Evolutionary conservation across 2,797 vertebrate genomes (phyloP), one percentile per base, ranked within the genome.

Genomic region (Sciurus vulgaris): DNA sequence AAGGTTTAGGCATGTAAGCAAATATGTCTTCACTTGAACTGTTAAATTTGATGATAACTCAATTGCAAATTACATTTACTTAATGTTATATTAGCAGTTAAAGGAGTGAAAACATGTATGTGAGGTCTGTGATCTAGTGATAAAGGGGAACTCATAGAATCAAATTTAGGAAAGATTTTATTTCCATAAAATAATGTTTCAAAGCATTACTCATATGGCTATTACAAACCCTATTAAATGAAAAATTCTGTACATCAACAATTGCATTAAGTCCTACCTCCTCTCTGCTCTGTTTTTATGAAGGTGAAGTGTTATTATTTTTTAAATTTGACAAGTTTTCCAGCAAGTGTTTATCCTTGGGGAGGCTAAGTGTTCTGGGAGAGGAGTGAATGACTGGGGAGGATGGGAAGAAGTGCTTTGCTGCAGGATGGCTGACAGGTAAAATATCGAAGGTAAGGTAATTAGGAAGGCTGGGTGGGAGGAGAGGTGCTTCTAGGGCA

Each of bases 391-490:
- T 74, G 26, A 38, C 13, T 49, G 18, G 11, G 74, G 26, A 89
- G 15, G 72, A 28, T 35, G 49, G 35, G 56, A 89, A 47, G 38
- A 1, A 93, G 22, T 51, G 28, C 3, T 70, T 87, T 89, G 18
- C 56, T 54, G 33, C 51, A 76, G 89, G 35, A 76, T 10, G 17
- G 67, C 78, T 97, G 81, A 67, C 69, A 86, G 82, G 63, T 65
- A 76, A 47, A 77, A 83, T 38, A 86, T 22, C 85, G 82, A 93
- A 91, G 41, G n/a, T 49, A 70, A 92, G 38, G 74, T 73, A 90
- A 89, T 92, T 89, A 94, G 85, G 70, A 65, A 81, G 76, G 65
- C 51, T 51, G 35, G n/a, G 63, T 91, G 51, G 92, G 78, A 96
- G 67, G 76, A 77, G 33, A 83, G 30, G 73, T 83, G 22, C 61